Conservation (phyloP, 23 tunicate genomes). For the Clavelina lepadiformis region DNA sequence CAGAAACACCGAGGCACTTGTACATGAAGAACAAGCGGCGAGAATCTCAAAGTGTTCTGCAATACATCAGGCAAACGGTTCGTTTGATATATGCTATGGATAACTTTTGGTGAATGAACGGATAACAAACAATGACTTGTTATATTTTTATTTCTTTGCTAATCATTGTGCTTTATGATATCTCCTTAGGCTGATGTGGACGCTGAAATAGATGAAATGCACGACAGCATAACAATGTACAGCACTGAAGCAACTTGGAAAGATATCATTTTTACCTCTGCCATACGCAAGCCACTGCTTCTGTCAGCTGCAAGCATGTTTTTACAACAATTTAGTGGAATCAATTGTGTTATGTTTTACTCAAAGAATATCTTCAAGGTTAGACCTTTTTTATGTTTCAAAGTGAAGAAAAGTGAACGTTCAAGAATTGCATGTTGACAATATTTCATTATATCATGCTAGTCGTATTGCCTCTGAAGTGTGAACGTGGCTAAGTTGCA, state of each 20-base stretch:
- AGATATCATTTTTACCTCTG: slow-evolving; percentile 13
- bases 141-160: background rate
- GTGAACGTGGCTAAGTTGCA: no score
- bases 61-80: no score
- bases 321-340: slow-evolving; percentile 78
- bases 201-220: slow-evolving; percentile 35
- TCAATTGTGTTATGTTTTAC: slow-evolving; percentile 77
- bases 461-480: no score
- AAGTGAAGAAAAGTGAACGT: no score
- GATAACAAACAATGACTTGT: background rate
- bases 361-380: slow-evolving; percentile 68
- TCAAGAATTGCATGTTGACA: no score
- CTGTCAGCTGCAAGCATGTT: slow-evolving; percentile 52
- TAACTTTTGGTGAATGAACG: no score
- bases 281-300: slow-evolving; percentile 47
- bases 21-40: slow-evolving; percentile 23
- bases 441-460: no score
- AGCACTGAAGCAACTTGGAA: slow-evolving; percentile 45
- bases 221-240: slow-evolving; percentile 14
- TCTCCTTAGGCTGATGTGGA: slow-evolving; percentile 49
- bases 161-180: background rate
- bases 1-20: slow-evolving; percentile 69
- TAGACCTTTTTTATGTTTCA: background rate
- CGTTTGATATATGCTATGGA: no score
- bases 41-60: slow-evolving; percentile 36